These are phyloP conservation scores for Mastomys coucha DNA, from an alignment of 2,113 vertebrate genomes.

Conservation along the genomic window DNA sequence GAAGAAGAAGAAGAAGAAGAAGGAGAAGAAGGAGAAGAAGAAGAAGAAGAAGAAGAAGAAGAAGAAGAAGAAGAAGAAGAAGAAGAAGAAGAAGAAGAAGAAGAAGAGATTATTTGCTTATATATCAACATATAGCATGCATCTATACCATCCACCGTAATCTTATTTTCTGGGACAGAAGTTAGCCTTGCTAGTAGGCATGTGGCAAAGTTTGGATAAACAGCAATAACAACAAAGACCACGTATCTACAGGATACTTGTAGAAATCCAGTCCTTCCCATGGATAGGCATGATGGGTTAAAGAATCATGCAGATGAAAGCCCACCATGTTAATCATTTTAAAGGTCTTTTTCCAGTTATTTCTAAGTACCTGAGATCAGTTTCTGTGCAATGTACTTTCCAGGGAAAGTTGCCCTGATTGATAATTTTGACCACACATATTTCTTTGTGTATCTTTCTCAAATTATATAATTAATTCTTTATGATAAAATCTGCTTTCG, in stretches of 20 bases:
- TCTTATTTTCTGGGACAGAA: not conserved
- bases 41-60: not conserved
- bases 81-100: rapidly evolving
- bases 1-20: not conserved
- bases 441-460: not conserved
- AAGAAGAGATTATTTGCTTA: not conserved
- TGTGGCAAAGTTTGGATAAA: not conserved
- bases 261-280: not conserved
- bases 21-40: rapidly evolving
- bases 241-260: too few relatives aligned
- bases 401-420: not conserved
- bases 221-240: not conserved
- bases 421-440: not conserved
- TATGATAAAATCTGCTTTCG: not conserved
- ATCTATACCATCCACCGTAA: not conserved
- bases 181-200: not conserved
- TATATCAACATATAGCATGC: not conserved
- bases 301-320: not conserved
- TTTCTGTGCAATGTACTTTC: not conserved
- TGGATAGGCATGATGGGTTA: too few relatives aligned
- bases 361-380: too few relatives aligned
- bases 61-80: not conserved
- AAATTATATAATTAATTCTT: not conserved
- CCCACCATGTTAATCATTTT: too few relatives aligned
- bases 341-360: too few relatives aligned